These are phyloP conservation scores for Cephus spinipes DNA, from an alignment of 2,888 invertebrate species.

Conservation along the genomic window DNA sequence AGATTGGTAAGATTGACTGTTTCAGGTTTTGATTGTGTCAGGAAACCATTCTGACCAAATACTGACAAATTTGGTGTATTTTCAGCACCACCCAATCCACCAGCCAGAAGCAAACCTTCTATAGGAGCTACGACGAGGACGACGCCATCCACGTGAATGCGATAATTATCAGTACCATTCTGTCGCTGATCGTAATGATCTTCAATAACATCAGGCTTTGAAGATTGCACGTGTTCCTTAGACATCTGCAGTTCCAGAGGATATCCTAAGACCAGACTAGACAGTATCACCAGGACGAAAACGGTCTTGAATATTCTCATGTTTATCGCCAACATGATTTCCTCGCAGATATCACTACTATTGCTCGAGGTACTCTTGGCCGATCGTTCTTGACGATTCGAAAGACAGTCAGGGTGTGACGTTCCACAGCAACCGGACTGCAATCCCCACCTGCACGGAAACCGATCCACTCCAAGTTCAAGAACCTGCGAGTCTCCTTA, in stretches of 20 bases:
- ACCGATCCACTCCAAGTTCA: slow-evolving; percentile 48
- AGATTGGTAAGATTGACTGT: slow-evolving; percentile 50
- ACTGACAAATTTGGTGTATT: slow-evolving; percentile 13
- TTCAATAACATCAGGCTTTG: slow-evolving; percentile 6
- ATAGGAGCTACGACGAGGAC: slow-evolving; percentile 75
- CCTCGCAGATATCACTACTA: background rate
- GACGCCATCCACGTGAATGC: slow-evolving; percentile 78
- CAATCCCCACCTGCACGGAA: slow-evolving; percentile 46
- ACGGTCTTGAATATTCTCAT: slow-evolving; percentile 54
- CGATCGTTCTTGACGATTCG: slow-evolving; percentile 38
- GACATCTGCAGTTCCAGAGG: slow-evolving; percentile 8
- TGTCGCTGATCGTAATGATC: slow-evolving; percentile 78
- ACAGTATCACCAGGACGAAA: slow-evolving; percentile 26
- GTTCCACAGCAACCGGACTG: background rate
- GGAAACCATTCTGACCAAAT: slow-evolving; percentile 18
- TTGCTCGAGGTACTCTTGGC: slow-evolving; percentile 1
- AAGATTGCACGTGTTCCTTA: background rate
- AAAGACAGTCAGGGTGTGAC: slow-evolving; percentile 43
- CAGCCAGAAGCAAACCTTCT: slow-evolving; percentile 72
- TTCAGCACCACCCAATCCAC: slow-evolving; percentile 54
- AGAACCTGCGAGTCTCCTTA: slow-evolving; percentile 41
- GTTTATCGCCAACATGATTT: slow-evolving; percentile 40
- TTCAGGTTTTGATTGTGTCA: slow-evolving; percentile 20
- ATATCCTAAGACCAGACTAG: background rate
- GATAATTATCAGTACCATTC: slow-evolving; percentile 81